Base-by-base conservation (phyloP, 1,140 invertebrate species). In the Amyelois transitella region DNA sequence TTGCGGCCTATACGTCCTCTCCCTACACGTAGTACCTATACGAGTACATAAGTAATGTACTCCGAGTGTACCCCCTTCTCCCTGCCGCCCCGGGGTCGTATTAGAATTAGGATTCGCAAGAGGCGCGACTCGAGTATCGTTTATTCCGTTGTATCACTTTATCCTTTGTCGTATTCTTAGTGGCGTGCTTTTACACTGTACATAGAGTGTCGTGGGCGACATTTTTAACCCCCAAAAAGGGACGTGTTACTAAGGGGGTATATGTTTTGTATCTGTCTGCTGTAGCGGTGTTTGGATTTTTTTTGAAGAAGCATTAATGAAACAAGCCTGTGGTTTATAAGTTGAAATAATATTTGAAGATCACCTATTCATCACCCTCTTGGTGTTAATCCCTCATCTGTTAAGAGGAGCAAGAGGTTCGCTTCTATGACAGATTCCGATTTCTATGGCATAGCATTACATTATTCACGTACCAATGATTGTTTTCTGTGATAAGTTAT, bases 81-180 rank as follows among this genome's bases (percentile, higher is more conserved):
- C 47, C 58, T 43, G 65, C 69, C 63, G 67, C 57, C 55, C 59
- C 32, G 54, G n/a, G 59, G 49, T 66, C 65, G 69, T 66, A 69
- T 72, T 77, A 78, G 75, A 79, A 81, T 83, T 81, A 75, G 77
- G 71, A 79, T 76, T 70, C 70, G 62, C 64, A 60, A 67, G 50
- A 52, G 52, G 61, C 53, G 52, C 44, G 52, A 47, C 32, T 57
- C 50, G 57, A 68, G 60, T 60, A 58, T 47, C 56, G 58, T 65
- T 64, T 60, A 28, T 38, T 10, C 20, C n/a, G 19, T 48, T 48
- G 45, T 20, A 21, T 48, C 45, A 21, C 19, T 48, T 48, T 48
- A 48, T 18, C 19, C 43, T 18, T 45, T 19, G 43, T 45, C 43
- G 18, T 45, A 48, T 48, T 12, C 45, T 48, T n/a, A 7, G 20